These are phyloP conservation scores for Gallinago media DNA, from an alignment of 2,113 vertebrate genomes.

Conservation along the genomic window DNA sequence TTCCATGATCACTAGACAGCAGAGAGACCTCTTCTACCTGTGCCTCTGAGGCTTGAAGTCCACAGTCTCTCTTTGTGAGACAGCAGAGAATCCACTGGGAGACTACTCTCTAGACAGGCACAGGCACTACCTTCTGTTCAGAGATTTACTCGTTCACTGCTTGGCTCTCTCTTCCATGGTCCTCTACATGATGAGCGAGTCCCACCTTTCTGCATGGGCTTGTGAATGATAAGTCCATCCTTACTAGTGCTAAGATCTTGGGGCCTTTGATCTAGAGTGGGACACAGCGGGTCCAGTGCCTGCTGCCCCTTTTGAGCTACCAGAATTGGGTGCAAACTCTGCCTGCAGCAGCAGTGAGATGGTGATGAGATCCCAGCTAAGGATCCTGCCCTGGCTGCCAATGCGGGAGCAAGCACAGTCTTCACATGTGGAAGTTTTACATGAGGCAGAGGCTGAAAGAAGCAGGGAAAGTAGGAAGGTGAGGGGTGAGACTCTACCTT, in stretches of 20 bases:
- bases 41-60: background rate
- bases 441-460: background rate
- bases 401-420: background rate
- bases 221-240: background rate
- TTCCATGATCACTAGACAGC: background rate
- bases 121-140: background rate
- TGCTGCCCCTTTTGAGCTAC: background rate
- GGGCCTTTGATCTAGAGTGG: background rate
- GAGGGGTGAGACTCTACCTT: background rate
- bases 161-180: background rate
- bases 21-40: background rate
- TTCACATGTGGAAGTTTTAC: background rate
- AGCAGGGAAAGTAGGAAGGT: background rate
- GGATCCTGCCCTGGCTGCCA: background rate
- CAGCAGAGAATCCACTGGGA: background rate
- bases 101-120: background rate
- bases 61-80: background rate
- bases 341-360: background rate
- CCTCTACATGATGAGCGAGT: background rate
- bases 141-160: background rate
- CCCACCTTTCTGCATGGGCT: background rate
- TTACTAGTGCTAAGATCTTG: background rate
- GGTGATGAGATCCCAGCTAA: background rate
- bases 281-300: background rate
- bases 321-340: background rate